A percentile compares a stretch with the other conserved stretches of the same genome.
Conservation (phyloP, 1,140 invertebrate species). For the Drosophila obscura region DNA sequence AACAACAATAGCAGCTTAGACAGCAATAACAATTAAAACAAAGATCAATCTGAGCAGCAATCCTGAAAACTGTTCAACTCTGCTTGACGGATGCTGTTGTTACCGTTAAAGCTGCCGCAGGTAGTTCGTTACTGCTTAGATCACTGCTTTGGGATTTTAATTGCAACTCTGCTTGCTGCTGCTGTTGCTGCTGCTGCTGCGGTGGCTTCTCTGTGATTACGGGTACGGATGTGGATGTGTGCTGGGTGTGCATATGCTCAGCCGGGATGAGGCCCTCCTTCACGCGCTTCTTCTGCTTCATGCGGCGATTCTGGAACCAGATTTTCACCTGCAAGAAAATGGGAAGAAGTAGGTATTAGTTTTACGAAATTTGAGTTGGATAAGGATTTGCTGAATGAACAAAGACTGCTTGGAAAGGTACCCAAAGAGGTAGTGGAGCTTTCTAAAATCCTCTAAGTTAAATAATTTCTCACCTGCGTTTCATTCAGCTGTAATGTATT, state of each 20-base stretch:
- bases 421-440: neutral
- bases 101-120: slow-evolving; percentile 24
- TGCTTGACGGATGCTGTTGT: slow-evolving; percentile 52
- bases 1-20: slow-evolving; percentile 27
- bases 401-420: too few species aligned
- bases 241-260: slow-evolving; percentile 84
- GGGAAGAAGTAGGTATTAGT: too few species aligned
- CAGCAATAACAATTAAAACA: slow-evolving; percentile 28
- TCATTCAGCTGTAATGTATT: slow-evolving; percentile 98
- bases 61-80: slow-evolving; percentile 56
- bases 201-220: slow-evolving; percentile 61
- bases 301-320: slow-evolving; percentile 96
- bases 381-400: too few species aligned
- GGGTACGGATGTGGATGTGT: slow-evolving; percentile 34
- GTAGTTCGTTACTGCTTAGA: slow-evolving; percentile 50
- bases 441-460: neutral
- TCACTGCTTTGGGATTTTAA: slow-evolving; percentile 51
- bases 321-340: slow-evolving; percentile 89
- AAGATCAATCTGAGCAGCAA: neutral
- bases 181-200: slow-evolving; percentile 47
- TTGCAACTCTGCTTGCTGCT: slow-evolving; percentile 42
- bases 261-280: slow-evolving; percentile 93
- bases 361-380: too few species aligned
- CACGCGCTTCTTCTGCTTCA: slow-evolving; percentile 97
- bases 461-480: slow-evolving; percentile 89